Evolutionary conservation across 2,113 vertebrate species (phyloP).

Genomic region (Myanophis thanlyinensis): DNA sequence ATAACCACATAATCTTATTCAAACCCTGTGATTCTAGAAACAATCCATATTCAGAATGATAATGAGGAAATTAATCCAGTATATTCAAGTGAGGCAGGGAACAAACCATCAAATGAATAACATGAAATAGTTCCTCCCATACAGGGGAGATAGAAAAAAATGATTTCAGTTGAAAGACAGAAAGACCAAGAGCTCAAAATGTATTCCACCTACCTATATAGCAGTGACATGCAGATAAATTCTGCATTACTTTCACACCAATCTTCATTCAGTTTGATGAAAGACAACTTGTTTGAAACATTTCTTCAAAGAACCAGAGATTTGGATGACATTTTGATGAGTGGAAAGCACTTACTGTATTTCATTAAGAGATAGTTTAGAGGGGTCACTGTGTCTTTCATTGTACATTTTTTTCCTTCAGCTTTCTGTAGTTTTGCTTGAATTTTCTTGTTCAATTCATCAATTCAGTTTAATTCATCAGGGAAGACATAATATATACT

Average conservation of each 20-base stretch:
- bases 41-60: fast-evolving
- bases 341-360: not conserved
- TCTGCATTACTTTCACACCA: not conserved
- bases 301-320: not conserved
- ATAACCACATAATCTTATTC: not conserved
- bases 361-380: not conserved
- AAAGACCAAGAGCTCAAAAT: not conserved
- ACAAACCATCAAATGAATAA: not conserved
- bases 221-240: not conserved
- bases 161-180: not conserved
- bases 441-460: not conserved
- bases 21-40: fast-evolving
- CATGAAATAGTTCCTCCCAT: not conserved
- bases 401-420: not conserved
- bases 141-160: not conserved
- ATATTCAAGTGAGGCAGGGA: not conserved
- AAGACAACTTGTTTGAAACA: not conserved
- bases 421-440: not conserved
- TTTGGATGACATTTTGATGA: not conserved
- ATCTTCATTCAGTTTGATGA: not conserved
- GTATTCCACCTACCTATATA: not conserved
- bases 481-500: not conserved
- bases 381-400: not conserved
- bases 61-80: not conserved
- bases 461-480: not conserved